These are phyloP conservation scores for Leptopterna dolabrata DNA, from an alignment of 2,888 invertebrate species.

Conservation along the genomic window DNA sequence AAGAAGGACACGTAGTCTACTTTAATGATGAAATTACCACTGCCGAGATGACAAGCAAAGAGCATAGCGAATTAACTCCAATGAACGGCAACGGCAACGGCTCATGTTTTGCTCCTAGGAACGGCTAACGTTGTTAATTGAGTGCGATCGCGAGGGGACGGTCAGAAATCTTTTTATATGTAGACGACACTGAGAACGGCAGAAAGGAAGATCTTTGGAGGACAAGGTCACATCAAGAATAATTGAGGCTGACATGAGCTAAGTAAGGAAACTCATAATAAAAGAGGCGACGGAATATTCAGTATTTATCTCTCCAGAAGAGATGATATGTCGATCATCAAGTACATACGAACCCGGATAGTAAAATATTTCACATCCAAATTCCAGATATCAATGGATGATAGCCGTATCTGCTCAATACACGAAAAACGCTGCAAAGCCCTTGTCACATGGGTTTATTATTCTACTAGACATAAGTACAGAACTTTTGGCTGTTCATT, in stretches of 20 bases:
- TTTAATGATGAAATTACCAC: slow-evolving; percentile 7
- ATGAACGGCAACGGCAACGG: background rate
- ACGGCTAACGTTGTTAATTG: slow-evolving; percentile 3
- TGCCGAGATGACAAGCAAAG: background rate
- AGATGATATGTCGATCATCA: too few species aligned
- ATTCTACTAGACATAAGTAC: too few species aligned
- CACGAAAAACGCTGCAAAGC: too few species aligned
- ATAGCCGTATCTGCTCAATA: too few species aligned
- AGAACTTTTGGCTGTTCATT: too few species aligned
- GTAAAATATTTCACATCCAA: too few species aligned
- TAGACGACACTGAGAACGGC: background rate
- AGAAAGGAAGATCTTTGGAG: background rate
- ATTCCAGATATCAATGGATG: too few species aligned
- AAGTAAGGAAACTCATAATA: background rate
- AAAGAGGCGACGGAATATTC: background rate
- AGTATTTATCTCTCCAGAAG: too few species aligned
- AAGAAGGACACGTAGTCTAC: slow-evolving; percentile 2
- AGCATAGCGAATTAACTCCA: slow-evolving; percentile 11
- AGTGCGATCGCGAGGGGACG: background rate
- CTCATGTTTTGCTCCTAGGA: background rate
- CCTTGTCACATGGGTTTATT: too few species aligned
- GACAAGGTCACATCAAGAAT: background rate
- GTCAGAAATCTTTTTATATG: background rate
- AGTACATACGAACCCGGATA: too few species aligned
- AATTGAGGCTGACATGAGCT: background rate